Base-by-base conservation (phyloP, 2,888 invertebrate species). In the Xylota sylvarum region DNA sequence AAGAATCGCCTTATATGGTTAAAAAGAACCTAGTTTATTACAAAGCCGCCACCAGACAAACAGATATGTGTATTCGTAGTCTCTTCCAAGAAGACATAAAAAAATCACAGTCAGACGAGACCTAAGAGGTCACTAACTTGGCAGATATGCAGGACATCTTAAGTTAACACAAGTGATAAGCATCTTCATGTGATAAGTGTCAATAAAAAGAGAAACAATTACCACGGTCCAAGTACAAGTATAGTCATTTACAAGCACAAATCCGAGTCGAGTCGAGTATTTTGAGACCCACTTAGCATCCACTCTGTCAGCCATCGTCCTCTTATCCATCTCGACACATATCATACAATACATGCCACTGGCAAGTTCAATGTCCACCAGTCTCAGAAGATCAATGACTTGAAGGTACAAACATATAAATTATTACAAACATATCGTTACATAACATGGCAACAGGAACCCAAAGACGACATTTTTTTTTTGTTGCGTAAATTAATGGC, bases 341-440 rank as follows among this genome's bases (percentile, higher is more conserved):
- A 65, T 60, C 65, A 43, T 56, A 65, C 55, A 5, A 43, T 56
- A 65, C 55, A 5, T 67, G 65, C 35, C 76, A 6, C 52, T 27
- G 60, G 4, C 40, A 80, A 73, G 82, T 77, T 83, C 83, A 83
- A 83, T 67, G 83, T 78, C 78, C 82, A 64, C 78, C 82, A 64
- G 35, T 40, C 55, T 46, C 72, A 17, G 27, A 40, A 46, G 52
- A 55, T 72, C 78, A 83, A 73, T 62, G 72, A 62, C 78, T 60
- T 19, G 58, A 43, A 50, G 3, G 55, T 67, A n/a, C n/a, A n/a
- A n/a, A n/a, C n/a, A n/a, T n/a, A 67, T 80, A 37, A 12, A 60
- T 50, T 40, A 46, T 64, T 64, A 73, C 65, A 73, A 50, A 50
- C 58, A 50, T 43, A 64, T 72, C 58, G 60, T 73, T 65, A 60